phyloP scores from a whole-genome alignment of 2,797 vertebrate genomes.

The Pangasius mekongensis region DNA sequence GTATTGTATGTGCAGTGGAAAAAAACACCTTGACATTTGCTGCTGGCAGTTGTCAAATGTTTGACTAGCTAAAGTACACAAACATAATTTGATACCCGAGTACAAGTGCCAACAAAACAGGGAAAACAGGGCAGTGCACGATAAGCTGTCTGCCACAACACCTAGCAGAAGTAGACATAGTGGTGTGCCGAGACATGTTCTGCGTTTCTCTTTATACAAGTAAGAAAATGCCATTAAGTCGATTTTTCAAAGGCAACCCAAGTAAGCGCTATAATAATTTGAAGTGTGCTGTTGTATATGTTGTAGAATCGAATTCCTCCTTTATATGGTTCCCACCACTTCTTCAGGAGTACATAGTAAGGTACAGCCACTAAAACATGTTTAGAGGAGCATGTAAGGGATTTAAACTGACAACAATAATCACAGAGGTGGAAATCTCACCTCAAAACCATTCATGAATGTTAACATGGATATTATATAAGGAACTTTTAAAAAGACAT shows the following conservation, averaged over 20 bases:
- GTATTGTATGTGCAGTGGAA: background rate
- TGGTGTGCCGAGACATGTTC: background rate
- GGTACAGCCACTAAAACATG: conserved; percentile 73
- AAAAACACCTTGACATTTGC: background rate
- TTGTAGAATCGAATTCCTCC: background rate
- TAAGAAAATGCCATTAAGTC: background rate
- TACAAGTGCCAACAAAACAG: background rate
- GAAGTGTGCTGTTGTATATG: background rate
- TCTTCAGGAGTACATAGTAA: conserved; percentile 73
- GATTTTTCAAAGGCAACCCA: background rate
- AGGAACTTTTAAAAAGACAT: background rate
- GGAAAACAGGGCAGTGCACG: background rate
- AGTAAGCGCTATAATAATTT: background rate
- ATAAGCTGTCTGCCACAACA: background rate
- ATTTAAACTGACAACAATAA: background rate
- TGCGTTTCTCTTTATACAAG: background rate
- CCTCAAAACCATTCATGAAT: background rate
- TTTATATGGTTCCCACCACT: background rate
- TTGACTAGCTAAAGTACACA: background rate
- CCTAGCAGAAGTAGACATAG: background rate
- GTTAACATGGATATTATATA: background rate
- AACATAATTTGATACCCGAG: background rate
- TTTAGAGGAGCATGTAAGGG: conserved; percentile 1
- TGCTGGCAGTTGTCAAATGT: background rate
- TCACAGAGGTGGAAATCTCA: background rate